phyloP scores from a whole-genome alignment of 2,113 vertebrate genomes.

The Pyrgilauda ruficollis region DNA sequence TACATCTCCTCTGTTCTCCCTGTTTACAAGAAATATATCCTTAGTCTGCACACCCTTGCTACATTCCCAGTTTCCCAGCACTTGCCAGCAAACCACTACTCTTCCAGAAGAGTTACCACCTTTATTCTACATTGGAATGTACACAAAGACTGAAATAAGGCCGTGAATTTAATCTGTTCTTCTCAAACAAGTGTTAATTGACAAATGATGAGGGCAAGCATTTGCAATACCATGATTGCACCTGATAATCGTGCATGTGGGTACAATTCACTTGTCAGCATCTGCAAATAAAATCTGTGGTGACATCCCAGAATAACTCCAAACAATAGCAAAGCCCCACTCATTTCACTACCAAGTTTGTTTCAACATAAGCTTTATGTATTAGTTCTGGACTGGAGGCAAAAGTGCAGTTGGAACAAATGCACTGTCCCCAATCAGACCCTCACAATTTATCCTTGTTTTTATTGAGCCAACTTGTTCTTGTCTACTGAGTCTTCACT shows the following conservation, averaged over 20 bases:
- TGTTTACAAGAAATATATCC: not conserved
- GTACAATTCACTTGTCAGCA: not conserved
- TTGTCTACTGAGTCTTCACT: not conserved
- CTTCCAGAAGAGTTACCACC: not conserved
- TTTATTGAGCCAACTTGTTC: not conserved
- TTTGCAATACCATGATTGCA: not conserved
- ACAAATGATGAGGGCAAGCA: constrained; percentile 18
- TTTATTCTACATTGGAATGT: not conserved
- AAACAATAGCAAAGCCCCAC: not conserved
- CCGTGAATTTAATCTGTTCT: not conserved
- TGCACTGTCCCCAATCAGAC: not conserved
- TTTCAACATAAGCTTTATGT: constrained; percentile 4
- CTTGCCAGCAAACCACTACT: not conserved
- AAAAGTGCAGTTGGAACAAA: not conserved
- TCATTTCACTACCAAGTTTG: not conserved
- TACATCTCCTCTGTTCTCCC: not conserved
- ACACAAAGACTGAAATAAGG: not conserved
- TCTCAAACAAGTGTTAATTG: constrained; percentile 34
- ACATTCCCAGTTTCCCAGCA: not conserved
- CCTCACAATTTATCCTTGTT: not conserved
- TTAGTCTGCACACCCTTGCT: not conserved
- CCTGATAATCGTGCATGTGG: not conserved
- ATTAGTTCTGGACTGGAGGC: not conserved
- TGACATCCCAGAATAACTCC: not conserved
- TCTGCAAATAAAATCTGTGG: constrained; percentile 11